These are phyloP conservation scores for Pseudopleuronectes americanus DNA, from an alignment of 2,797 vertebrate genomes.

Conservation along the genomic window DNA sequence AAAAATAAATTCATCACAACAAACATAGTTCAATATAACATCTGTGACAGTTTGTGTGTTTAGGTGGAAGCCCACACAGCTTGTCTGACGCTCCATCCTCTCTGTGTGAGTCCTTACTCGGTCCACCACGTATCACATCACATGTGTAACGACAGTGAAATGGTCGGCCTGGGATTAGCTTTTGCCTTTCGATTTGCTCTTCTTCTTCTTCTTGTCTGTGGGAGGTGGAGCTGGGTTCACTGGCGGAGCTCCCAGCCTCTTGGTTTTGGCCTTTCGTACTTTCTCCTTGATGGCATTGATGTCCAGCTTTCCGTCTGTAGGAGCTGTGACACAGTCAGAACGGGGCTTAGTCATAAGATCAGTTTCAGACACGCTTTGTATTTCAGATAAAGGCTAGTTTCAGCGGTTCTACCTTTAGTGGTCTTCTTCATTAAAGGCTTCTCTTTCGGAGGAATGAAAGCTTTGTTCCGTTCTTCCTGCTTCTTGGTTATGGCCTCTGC, in stretches of 20 bases:
- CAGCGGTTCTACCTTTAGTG: slow-evolving; percentile 83
- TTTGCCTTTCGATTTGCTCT: slow-evolving; percentile 81
- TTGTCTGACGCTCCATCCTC: background rate
- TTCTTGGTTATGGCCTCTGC: slow-evolving; percentile 88
- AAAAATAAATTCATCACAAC: background rate
- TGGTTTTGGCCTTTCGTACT: slow-evolving; percentile 92
- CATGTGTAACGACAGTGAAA: background rate
- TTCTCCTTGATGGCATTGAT: slow-evolving; percentile 94
- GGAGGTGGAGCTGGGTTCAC: slow-evolving; percentile 80
- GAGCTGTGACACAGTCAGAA: slow-evolving; percentile 69
- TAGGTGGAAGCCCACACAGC: background rate
- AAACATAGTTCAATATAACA: background rate
- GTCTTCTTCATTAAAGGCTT: slow-evolving; percentile 85
- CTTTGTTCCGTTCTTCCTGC: slow-evolving; percentile 94
- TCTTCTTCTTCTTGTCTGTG: slow-evolving; percentile 86
- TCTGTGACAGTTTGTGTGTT: background rate
- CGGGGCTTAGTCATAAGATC: background rate
- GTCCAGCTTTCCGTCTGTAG: slow-evolving; percentile 89
- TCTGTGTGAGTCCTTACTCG: slow-evolving; percentile 13
- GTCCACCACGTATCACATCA: background rate
- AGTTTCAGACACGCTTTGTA: background rate
- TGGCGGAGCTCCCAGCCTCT: slow-evolving; percentile 93
- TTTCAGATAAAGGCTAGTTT: background rate
- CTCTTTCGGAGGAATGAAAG: slow-evolving; percentile 96
- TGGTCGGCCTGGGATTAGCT: slow-evolving; percentile 11